Conservation (phyloP, 2,113 vertebrate genomes). For the Callithrix jacchus region DNA sequence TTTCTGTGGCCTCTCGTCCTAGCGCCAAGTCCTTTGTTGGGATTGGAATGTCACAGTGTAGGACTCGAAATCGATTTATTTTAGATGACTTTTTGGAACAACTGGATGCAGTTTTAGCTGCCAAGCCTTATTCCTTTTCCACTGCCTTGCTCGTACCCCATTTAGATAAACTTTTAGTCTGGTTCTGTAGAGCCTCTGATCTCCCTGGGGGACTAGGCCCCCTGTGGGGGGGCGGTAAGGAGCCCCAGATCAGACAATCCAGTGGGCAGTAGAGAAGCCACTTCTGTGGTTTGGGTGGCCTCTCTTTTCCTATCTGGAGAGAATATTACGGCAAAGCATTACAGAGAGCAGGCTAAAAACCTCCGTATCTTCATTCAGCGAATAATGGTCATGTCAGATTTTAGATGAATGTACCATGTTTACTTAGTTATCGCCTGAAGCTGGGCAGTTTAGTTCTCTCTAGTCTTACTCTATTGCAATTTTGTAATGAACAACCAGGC, state of each 20-base stretch:
- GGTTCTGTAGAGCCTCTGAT: not conserved
- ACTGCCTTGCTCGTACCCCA: not conserved
- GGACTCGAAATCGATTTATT: not conserved
- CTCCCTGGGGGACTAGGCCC: not conserved
- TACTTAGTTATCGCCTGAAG: too few species aligned
- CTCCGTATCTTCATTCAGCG: not conserved
- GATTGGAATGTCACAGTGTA: not conserved
- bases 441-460: not conserved
- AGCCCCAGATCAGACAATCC: not conserved
- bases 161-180: not conserved
- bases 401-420: not conserved
- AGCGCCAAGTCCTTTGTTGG: too few species aligned
- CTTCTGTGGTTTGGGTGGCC: not conserved
- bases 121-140: not conserved
- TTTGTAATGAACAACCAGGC: not conserved
- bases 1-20: accelerated
- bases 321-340: not conserved
- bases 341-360: not conserved
- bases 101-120: not conserved
- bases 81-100: not conserved
- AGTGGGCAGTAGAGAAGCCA: not conserved
- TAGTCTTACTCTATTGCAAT: not conserved
- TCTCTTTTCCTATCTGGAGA: not conserved
- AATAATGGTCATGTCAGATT: not conserved
- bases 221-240: not conserved